A percentile compares a stretch with the other conserved stretches of the same genome.
Conservation (phyloP, 2,797 vertebrate genomes). For the Percopsis omiscomaycus region DNA sequence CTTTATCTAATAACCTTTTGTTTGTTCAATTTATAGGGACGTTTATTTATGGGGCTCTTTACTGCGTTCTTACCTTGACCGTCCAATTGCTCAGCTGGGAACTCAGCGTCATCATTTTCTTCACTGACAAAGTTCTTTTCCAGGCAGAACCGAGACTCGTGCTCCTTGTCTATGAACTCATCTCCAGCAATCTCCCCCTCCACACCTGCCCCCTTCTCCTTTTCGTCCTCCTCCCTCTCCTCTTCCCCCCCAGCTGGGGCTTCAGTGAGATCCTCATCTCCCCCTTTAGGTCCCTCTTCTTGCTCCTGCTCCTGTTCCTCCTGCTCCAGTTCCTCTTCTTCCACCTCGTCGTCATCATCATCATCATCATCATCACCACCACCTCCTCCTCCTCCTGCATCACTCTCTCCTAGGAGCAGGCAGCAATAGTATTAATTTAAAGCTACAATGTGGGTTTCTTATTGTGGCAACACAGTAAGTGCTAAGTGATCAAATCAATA, state of each 20-base stretch:
- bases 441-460: background rate
- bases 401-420: conserved; percentile 36
- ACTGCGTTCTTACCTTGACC: conserved; percentile 39
- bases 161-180: conserved; percentile 83
- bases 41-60: background rate
- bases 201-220: conserved; percentile 29
- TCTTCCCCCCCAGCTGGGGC: conserved; percentile 31
- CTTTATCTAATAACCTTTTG: no score
- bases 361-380: conserved; percentile 30
- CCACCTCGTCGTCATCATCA: conserved; percentile 36
- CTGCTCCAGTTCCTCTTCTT: conserved; percentile 9
- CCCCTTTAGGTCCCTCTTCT: conserved; percentile 37
- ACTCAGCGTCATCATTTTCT: conserved; percentile 40
- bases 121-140: conserved; percentile 85
- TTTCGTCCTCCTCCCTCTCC: conserved; percentile 19
- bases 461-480: background rate
- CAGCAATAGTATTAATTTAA: background rate
- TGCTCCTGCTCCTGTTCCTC: conserved; percentile 37
- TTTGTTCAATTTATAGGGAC: background rate
- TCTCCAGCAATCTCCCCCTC: conserved; percentile 36
- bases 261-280: conserved; percentile 31
- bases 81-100: conserved; percentile 11
- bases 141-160: conserved; percentile 88
- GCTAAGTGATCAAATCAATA: no score
- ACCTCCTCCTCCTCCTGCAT: conserved; percentile 35